Base-by-base conservation (phyloP, 2,888 invertebrate species). In the Mesorhabditis spiculigera region DNA sequence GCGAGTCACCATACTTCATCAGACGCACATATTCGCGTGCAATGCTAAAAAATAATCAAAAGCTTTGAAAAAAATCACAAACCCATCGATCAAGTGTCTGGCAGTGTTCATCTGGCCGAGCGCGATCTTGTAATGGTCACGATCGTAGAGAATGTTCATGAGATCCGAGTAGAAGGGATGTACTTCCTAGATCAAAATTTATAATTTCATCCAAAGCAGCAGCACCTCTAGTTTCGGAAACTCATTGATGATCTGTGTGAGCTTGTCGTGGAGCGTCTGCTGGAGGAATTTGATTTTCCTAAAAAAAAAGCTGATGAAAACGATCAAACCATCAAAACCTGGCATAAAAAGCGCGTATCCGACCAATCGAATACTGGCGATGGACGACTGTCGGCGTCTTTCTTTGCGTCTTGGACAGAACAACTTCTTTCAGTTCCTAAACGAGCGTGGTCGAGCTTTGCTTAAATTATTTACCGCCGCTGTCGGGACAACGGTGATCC, bases 161-260 rank as follows among this genome's bases (percentile, higher is more conserved):
- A 99, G 89, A 89, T 99, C 98, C 0, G 97, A 94, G 87, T 98
- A 99, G 88, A 98, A 99, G 0, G 98, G 98, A 89, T 98, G 98
- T 4, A 98, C 93, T 88, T 97, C 90, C 90, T 90, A 82, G 61
- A 86, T 81, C 71, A 45, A 4, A 8, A 71, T 10, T 43, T 41
- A 16, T 45, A 10, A 66, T 10, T 10, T 44, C 16, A 43, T 13
- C 10, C 13, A 16, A 41, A n/a, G 58, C 13, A 43, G 41, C 81
- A 81, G 81, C 81, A 90, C 95, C 86, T 98, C 96, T 67, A 99
- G 88, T 88, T 97, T 98, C 0, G 98, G 98, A 86, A 99, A 99
- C 86, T 99, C 97, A 87, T 93, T 92, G 80, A 98, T 91, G 79
- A 99, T 97, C 86, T 93, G 91, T 3, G 94, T 92, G 64, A 98